Base-by-base conservation (phyloP, 1,140 invertebrate species). In the Heliothis virescens region DNA sequence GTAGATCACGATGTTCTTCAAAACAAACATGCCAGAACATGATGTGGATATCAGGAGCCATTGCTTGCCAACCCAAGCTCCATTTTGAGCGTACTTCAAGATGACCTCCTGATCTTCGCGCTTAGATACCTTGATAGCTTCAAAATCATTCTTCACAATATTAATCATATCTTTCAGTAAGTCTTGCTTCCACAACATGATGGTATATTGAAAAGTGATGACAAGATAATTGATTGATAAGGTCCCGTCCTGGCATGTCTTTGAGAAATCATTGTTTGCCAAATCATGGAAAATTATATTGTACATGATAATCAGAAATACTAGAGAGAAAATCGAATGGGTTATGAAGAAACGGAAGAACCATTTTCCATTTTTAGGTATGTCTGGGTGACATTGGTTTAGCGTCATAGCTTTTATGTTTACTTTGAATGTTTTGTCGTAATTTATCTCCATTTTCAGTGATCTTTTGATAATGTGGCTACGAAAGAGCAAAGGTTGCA, bases 311-410 rank as follows among this genome's bases (percentile, higher is more conserved):
- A 85, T 11, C 59, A 71, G 67, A 55, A 81, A 82, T 26, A 80
- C 9, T 0, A 83, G 52, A 15, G 76, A 80, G 48, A 81, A 88
- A 13, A 76, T 34, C 10, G 84, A 79, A 59, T 91, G 82, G 16
- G 84, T 76, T 1, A 80, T 13, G 3, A 81, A 2, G 7, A 90
- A 83, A 50, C 85, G 79, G 5, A 80, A 34, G 10, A 82, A 26
- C 90, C 90, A 91, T 80, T 86, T 88, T 18, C 65, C 82, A 81
- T 90, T 81, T 79, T 83, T 85, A 9, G 57, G 26, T 18, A 85
- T 81, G 2, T 85, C 72, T 4, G 90, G 90, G 78, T 91, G 85
- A 2, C 82, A 85, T 59, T 80, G 80, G 41, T 83, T 89, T 52
- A 87, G 12, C 29, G 71, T 81, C 79, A 89, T 80, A 26, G 82